phyloP scores from a whole-genome alignment of 2,113 vertebrate species.

The Panurus biarmicus region DNA sequence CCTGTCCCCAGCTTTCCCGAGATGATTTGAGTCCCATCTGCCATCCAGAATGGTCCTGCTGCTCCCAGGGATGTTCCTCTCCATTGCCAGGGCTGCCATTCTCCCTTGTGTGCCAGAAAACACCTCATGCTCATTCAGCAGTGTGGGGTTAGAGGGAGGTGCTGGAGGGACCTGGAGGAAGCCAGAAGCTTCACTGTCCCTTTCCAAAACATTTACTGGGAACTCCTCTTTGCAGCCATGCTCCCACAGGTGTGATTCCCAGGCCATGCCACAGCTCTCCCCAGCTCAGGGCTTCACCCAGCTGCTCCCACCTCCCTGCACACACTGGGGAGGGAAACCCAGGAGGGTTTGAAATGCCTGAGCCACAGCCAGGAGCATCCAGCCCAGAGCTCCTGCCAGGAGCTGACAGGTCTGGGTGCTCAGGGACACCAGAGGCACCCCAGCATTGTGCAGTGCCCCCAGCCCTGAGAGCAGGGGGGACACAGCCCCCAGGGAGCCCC shows the following conservation, averaged over 20 bases:
- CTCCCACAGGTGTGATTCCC: accelerated
- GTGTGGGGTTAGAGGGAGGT: accelerated
- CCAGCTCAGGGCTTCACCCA: background rate
- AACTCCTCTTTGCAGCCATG: background rate
- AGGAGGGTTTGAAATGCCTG: background rate
- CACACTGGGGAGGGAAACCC: accelerated
- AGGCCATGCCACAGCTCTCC: accelerated
- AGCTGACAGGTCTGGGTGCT: background rate
- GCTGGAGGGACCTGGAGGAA: background rate
- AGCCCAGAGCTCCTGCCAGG: background rate
- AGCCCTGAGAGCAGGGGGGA: background rate
- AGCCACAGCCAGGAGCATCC: background rate
- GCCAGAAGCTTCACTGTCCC: background rate
- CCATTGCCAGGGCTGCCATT: background rate
- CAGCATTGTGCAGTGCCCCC: accelerated
- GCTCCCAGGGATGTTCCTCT: background rate
- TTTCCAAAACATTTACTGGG: accelerated
- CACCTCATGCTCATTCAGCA: background rate
- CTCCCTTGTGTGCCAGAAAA: accelerated
- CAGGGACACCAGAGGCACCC: background rate
- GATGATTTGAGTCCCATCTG: background rate
- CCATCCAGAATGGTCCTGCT: accelerated
- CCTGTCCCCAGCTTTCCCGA: background rate
- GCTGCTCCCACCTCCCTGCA: background rate
- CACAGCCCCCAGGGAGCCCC: background rate